Base-by-base conservation (phyloP, 2,888 invertebrate genomes). In the Loripinus fragilis region DNA sequence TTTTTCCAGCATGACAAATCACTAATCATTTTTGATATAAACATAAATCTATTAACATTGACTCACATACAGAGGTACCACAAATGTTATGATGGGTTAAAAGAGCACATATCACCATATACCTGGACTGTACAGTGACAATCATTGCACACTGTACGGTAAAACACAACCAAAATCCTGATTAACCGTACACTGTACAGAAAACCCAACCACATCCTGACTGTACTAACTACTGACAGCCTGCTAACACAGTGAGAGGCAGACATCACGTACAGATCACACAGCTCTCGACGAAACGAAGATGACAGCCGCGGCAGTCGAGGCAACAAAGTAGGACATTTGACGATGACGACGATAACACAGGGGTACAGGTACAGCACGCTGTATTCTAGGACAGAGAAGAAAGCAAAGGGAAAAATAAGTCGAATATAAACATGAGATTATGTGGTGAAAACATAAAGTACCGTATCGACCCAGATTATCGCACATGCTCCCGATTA, bases 21-120 rank as follows among this genome's bases (percentile, higher is more conserved):
- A n/a, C n/a, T n/a, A n/a, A n/a, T n/a, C n/a, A n/a, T n/a, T 5
- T 38, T 38, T 38, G 38, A 38, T 38, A 38, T 7, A 7, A 20
- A 52, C 52, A 52, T 25, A 52, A 52, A 52, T 52, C 52, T 25
- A 23, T 17, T 15, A 52, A 60, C 60, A 60, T 33, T 33, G 20
- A 60, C 33, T n/a, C 33, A 33, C 33, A 60, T 15, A 60, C 33
- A 60, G 60, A 33, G 60, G 60, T 60, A 60, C 60, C 60, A 60
- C 60, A 60, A 60, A 60, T 33, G 60, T 60, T 60, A 60, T 20
- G 60, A 60, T 60, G 71, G 50, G 48, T 70, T 50, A 50, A 50
- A 50, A 50, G 52, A 70, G 50, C 50, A 70, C 69, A 70, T 52
- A 70, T 52, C 69, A 52, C 69, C 69, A 52, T 50, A 52, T 50